A percentile compares a stretch with the other conserved stretches of the same genome.
phyloP scores from a whole-genome alignment of 2,113 vertebrate species.

The Panurus biarmicus region DNA sequence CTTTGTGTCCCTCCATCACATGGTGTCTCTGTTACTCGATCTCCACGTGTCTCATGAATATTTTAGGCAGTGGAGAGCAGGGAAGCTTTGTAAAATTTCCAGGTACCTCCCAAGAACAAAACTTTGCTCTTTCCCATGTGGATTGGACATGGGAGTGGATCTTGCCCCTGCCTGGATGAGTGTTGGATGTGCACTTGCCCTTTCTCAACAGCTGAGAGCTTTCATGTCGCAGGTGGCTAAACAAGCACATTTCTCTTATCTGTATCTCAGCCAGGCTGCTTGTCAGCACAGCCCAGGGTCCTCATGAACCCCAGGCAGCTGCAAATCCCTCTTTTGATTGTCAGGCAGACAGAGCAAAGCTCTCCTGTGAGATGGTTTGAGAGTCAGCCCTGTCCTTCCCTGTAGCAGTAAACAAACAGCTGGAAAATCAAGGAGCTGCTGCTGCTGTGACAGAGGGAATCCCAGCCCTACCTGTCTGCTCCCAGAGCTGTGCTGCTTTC shows the following conservation, averaged over 20 bases:
- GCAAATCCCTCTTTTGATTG: background rate
- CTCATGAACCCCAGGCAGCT: background rate
- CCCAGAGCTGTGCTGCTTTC: background rate
- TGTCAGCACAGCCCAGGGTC: background rate
- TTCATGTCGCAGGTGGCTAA: background rate
- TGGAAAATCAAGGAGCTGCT: background rate
- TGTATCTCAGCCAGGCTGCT: background rate
- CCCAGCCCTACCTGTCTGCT: background rate
- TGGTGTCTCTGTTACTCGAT: background rate
- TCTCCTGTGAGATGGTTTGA: accelerated
- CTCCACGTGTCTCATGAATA: accelerated
- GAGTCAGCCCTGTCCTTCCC: background rate
- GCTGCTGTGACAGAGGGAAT: background rate
- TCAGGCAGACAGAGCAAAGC: background rate
- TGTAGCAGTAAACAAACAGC: background rate
- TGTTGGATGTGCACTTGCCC: background rate
- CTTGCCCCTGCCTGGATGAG: background rate
- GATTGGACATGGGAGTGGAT: background rate
- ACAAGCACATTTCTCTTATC: background rate
- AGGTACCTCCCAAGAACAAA: background rate
- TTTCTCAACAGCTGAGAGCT: background rate
- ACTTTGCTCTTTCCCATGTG: background rate
- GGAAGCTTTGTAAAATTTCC: background rate
- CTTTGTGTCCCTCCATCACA: background rate
- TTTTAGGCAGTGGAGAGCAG: background rate